Conservation (phyloP, 2,113 vertebrate genomes). For the Actenoides lindsayi region DNA sequence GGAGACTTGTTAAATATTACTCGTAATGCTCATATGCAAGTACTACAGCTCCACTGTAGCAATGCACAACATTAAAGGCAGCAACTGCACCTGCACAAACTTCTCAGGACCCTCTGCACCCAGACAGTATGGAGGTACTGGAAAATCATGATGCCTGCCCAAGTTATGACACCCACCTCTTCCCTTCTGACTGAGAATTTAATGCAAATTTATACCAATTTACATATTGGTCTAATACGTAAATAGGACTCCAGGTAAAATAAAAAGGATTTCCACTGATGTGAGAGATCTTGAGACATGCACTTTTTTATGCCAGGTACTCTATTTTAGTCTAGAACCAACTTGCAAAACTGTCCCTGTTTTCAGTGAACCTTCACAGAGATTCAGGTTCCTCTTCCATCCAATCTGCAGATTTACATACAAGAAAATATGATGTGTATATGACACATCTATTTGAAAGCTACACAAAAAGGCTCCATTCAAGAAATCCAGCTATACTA, state of each 20-base stretch:
- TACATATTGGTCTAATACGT: background rate
- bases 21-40: background rate
- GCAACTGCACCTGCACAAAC: background rate
- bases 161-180: background rate
- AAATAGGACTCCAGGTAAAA: background rate
- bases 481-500: background rate
- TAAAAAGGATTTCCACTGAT: background rate
- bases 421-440: background rate
- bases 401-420: background rate
- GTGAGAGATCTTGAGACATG: background rate
- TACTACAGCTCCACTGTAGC: background rate
- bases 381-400: background rate
- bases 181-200: background rate
- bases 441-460: background rate
- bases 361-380: background rate
- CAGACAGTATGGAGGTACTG: background rate
- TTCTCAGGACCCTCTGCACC: background rate
- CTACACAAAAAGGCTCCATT: background rate
- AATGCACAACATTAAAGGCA: background rate
- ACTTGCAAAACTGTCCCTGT: background rate
- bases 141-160: background rate
- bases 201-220: background rate
- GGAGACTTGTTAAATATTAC: background rate
- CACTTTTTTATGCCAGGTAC: background rate
- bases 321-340: background rate